Base-by-base conservation (phyloP, 2,113 vertebrate species). In the Hyla sarda region DNA sequence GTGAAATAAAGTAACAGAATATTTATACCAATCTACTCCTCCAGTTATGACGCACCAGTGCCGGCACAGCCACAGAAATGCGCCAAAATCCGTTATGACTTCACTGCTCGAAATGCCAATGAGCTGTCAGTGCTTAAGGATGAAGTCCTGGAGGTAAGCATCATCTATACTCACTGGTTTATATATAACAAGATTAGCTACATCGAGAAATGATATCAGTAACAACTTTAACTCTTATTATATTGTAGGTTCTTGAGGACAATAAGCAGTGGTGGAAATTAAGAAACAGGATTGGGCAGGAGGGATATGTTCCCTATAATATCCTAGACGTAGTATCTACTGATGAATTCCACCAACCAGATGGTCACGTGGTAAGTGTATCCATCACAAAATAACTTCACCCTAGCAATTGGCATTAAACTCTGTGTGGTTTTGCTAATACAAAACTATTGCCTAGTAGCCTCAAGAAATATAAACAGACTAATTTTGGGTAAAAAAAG, bases 201-300 rank as follows among this genome's bases (percentile, higher is more conserved):
- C 21, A 30, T 74, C 0, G 10, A 30, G n/a, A 25, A 41, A 8
- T n/a, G n/a, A n/a, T 5, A 25, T 58, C 52, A 19, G 13, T 17
- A 41, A 17, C 2, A 17, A n/a, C 17, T 41, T 13, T 82, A n/a
- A 5, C 5, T 69, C 3, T 9, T 50, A 0, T 1, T n/a, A 1
- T 37, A 78, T 84, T 78, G 0, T 90, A 99, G 98, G 96, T 99
- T 85, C 83, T 99, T 84, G 98, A 98, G 82, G 96, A 97, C 13
- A 94, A 95, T 72, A 96, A 96, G 88, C 97, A 98, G 90, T 99
- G 97, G 98, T 99, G 98, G 97, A 98, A 97, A 89, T 84, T 99
- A 79, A 92, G 95, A 65, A 99, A 96, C 88, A 93, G 95, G 87
- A 97, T 96, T 0, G 98, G 98, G 14, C 96, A 99, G 92, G 89